Conservation (phyloP, 2,888 invertebrate species). For the Therioaphis trifolii region DNA sequence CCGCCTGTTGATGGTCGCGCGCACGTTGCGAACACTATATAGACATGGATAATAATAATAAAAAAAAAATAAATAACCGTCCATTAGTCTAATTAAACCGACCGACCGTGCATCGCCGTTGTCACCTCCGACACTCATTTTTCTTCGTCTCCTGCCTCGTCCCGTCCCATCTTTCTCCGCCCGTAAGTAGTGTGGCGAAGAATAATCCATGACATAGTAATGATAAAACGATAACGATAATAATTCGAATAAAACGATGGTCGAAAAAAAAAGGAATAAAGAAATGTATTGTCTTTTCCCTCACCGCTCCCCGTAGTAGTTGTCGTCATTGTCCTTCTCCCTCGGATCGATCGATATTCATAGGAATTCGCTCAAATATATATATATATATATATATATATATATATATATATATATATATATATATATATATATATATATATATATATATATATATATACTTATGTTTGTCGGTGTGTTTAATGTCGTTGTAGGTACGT, state of each 20-base stretch:
- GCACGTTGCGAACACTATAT: background rate
- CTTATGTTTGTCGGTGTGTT: too few relatives aligned
- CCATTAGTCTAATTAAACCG: conserved; percentile 46
- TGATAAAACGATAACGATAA: background rate
- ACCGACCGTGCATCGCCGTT: background rate
- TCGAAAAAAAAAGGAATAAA: background rate
- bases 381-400: background rate
- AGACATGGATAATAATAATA: background rate
- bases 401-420: too few relatives aligned
- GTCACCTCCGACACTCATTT: too few relatives aligned
- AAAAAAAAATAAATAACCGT: background rate
- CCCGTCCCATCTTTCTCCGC: background rate
- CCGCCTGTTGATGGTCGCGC: conserved; percentile 31
- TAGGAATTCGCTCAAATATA: background rate
- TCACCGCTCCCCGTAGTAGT: background rate
- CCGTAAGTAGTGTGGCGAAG: background rate
- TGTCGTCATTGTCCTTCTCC: too few relatives aligned
- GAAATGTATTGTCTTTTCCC: background rate
- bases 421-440: too few relatives aligned
- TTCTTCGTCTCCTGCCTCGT: background rate
- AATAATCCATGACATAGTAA: background rate
- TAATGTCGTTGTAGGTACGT: too few relatives aligned
- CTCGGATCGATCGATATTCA: background rate
- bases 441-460: too few relatives aligned
- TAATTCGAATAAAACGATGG: background rate